Evolutionary conservation across 2,113 vertebrate genomes (phyloP).

Genomic region (Dasyurus viverrinus): DNA sequence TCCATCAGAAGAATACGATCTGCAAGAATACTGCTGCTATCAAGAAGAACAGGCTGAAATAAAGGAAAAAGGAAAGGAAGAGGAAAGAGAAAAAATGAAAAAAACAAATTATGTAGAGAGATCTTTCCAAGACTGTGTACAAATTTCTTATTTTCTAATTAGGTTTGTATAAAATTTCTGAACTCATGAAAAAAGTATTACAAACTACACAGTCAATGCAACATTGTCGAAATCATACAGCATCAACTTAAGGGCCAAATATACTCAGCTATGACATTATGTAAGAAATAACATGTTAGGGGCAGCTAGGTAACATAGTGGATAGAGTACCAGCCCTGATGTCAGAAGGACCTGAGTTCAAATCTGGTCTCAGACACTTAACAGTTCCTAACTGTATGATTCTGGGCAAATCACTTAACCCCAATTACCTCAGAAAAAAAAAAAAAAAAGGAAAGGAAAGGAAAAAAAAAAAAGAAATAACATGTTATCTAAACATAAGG

Average conservation of each 20-base stretch:
- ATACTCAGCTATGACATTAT: background rate
- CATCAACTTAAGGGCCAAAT: background rate
- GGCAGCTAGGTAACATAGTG: too few relatives aligned
- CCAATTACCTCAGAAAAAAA: too few relatives aligned
- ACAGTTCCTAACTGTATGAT: too few relatives aligned
- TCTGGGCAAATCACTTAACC: too few relatives aligned
- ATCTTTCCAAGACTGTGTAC: slow-evolving; percentile 31
- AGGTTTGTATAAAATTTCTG: slow-evolving; percentile 42
- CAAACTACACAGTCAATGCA: slow-evolving; percentile 12
- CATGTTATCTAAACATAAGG: background rate
- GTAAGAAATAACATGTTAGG: background rate
- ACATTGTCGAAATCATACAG: background rate
- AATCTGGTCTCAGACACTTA: too few relatives aligned
- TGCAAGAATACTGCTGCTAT: slow-evolving; percentile 98
- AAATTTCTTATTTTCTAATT: slow-evolving; percentile 40
- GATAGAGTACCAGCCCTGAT: too few relatives aligned
- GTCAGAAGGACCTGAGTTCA: too few relatives aligned
- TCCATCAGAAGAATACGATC: slow-evolving; percentile 99
- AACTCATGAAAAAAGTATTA: slow-evolving; percentile 9
- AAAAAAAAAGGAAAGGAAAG: too few relatives aligned
- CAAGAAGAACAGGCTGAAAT: slow-evolving; percentile 93
- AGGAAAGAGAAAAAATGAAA: slow-evolving; percentile 45
- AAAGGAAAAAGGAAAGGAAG: background rate
- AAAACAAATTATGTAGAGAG: slow-evolving; percentile 23
- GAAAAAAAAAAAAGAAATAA: too few relatives aligned